These are phyloP conservation scores for Dasyurus viverrinus DNA, from an alignment of 2,113 vertebrate species.

Conservation along the genomic window DNA sequence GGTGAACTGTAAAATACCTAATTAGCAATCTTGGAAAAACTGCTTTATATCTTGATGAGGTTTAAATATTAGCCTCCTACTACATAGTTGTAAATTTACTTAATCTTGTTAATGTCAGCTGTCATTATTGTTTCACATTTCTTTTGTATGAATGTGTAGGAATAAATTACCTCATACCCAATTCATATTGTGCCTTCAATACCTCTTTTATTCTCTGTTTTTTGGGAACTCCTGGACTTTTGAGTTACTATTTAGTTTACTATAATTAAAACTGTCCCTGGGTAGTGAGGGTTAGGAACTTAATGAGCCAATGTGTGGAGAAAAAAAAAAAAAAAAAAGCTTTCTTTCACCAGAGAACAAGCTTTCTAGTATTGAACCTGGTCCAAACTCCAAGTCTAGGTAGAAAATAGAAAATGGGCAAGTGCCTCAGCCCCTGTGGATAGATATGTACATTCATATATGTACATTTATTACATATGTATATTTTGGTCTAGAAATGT, in stretches of 20 bases:
- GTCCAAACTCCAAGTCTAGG: background rate
- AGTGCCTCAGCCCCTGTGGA: background rate
- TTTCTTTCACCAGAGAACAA: background rate
- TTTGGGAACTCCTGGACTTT: background rate
- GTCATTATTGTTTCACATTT: background rate
- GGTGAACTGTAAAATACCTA: background rate
- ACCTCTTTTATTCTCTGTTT: background rate
- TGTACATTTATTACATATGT: background rate
- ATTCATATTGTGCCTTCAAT: background rate
- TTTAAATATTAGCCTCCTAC: background rate
- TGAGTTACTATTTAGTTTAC: background rate
- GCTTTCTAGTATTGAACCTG: background rate
- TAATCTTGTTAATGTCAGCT: background rate
- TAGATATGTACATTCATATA: background rate
- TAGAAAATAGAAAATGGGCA: background rate
- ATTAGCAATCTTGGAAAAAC: background rate
- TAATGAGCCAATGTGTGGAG: background rate
- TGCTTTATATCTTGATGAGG: background rate
- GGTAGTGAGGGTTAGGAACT: background rate
- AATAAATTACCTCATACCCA: background rate
- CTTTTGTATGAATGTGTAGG: background rate
- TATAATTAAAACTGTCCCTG: background rate
- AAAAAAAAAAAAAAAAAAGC: background rate
- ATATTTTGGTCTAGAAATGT: background rate
- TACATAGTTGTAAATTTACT: background rate